Evolutionary conservation across 2,888 invertebrate species (phyloP).

Genomic region (Hydropsyche betteni): DNA sequence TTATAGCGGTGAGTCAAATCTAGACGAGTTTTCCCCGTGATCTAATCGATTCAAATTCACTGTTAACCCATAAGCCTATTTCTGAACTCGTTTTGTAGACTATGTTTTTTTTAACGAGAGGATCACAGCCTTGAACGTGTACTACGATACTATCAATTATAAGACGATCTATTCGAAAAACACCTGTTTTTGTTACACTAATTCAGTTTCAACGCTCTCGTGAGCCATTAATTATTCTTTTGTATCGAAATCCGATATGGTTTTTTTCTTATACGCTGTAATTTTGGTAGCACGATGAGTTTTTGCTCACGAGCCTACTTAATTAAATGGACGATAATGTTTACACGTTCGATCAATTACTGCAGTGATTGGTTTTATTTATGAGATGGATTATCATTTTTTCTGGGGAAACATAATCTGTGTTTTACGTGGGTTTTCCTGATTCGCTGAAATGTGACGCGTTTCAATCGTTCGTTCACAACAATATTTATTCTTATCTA

Average conservation of each 20-base stretch:
- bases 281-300: background rate
- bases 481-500: background rate
- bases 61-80: conserved; percentile 2
- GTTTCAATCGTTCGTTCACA: background rate
- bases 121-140: conserved; percentile 9
- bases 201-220: background rate
- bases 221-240: background rate
- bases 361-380: background rate
- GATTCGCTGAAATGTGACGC: background rate
- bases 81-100: background rate
- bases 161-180: background rate
- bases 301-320: no score
- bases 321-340: no score
- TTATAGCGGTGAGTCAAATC: background rate
- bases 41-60: background rate
- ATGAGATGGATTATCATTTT: background rate
- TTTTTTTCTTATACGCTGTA: background rate
- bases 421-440: background rate
- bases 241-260: conserved; percentile 1
- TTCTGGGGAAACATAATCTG: background rate
- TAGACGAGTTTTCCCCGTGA: background rate
- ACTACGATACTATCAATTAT: background rate
- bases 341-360: no score
- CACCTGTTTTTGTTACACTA: conserved; percentile 7
- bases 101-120: background rate